phyloP scores from a whole-genome alignment of 2,888 invertebrate species.

The Cancer borealis region DNA sequence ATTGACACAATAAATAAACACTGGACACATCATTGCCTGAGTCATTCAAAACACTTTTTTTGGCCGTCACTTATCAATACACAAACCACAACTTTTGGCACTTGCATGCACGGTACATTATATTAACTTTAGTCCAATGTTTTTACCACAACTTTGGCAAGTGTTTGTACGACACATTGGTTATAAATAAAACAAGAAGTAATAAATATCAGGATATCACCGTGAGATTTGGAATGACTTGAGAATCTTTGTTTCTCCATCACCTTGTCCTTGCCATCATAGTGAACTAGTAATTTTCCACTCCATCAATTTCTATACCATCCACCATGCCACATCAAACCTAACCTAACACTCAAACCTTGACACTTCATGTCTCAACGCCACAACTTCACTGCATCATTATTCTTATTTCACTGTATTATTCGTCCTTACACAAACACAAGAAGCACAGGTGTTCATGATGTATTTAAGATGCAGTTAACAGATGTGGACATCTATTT shows the following conservation, averaged over 20 bases:
- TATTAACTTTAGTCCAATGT: neutral
- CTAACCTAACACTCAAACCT: neutral
- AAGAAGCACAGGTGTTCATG: neutral
- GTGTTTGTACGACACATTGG: neutral
- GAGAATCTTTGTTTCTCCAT: neutral
- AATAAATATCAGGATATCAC: neutral
- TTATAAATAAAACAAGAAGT: neutral
- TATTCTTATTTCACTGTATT: neutral
- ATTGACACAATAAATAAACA: neutral
- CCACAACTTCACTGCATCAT: neutral
- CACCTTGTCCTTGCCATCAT: neutral
- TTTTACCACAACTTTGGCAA: neutral
- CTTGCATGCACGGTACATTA: neutral
- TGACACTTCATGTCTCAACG: neutral
- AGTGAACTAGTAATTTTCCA: neutral
- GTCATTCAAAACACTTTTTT: neutral
- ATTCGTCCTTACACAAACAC: neutral
- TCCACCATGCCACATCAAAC: neutral
- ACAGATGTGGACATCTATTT: constrained; percentile 33
- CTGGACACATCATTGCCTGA: neutral
- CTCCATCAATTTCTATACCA: neutral
- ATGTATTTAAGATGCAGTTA: neutral
- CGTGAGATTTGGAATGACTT: neutral
- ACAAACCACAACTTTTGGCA: constrained; percentile 12
- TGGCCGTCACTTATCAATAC: neutral